Conservation (phyloP, 1,140 invertebrate species). For the Lordiphosa mommai region DNA sequence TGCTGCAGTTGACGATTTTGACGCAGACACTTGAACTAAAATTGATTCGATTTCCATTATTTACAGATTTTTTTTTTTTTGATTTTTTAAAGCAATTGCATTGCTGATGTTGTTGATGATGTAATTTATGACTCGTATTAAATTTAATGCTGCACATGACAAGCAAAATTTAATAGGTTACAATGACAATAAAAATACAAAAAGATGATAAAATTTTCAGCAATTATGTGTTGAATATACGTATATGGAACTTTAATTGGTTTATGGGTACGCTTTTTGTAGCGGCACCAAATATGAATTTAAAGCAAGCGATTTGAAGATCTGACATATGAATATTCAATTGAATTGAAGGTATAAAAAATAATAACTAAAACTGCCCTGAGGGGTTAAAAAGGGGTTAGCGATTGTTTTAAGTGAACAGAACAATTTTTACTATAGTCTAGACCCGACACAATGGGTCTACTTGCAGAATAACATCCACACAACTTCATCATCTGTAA, state of each 20-base stretch:
- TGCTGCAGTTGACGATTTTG: slow-evolving; percentile 45
- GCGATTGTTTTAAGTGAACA: no score
- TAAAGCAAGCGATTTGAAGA: slow-evolving; percentile 4
- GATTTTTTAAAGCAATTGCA: slow-evolving; percentile 15
- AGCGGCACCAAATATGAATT: slow-evolving; percentile 24
- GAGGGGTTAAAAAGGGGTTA: no score
- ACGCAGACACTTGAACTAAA: slow-evolving; percentile 61
- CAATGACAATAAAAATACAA: slow-evolving; percentile 18
- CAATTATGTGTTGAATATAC: slow-evolving; percentile 62
- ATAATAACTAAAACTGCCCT: no score
- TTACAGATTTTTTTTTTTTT: slow-evolving; percentile 4
- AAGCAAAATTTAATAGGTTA: slow-evolving; percentile 3
- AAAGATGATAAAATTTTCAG: slow-evolving; percentile 31
- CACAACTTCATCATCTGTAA: no score
- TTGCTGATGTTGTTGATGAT: slow-evolving; percentile 51
- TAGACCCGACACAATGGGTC: no score
- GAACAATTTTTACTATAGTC: no score
- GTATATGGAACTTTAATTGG: slow-evolving; percentile 68
- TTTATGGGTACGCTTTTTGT: slow-evolving; percentile 30
- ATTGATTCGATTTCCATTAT: slow-evolving; percentile 38
- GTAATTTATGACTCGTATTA: slow-evolving; percentile 70
- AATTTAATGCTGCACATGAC: slow-evolving; percentile 49
- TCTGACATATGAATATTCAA: slow-evolving; percentile 2
- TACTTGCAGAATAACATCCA: no score
- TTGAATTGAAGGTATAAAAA: no score